Evolutionary conservation across 2,888 invertebrate species (phyloP), one percentile per base, ranked within the genome.

Genomic region (Tanytarsus gracilentus): DNA sequence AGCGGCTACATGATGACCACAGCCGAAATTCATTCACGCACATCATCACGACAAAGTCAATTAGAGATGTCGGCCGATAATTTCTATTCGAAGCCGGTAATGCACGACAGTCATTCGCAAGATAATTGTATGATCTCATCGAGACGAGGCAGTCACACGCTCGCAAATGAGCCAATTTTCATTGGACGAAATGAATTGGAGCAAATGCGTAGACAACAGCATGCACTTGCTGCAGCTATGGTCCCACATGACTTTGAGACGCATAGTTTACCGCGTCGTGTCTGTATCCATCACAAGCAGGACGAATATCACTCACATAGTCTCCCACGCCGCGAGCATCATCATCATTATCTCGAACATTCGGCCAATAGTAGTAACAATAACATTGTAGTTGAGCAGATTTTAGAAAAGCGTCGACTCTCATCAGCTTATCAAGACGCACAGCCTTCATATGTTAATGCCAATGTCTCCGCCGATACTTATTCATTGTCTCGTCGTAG

Each of bases 301-400:
- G 70, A 70, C 16, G 72, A 73, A 51, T 70, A 69, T 63, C 70
- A 68, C 33, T 70, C 72, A 3, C 69, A 72, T 27, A 74, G 74
- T 61, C 64, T 74, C 64, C 74, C 74, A 0, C 66, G 74, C 1
- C 65, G 68, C 0, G 72, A 72, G 3, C 65, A 69, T 1, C 63
- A 69, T 62, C 70, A 72, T 44, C 66, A 66, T 36, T 60, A 60
- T 30, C n/a, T 60, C 39, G 60, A 60, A 14, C 60, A 60, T 18
- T 39, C 50, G 44, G 49, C 30, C 27, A 53, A 52, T 50, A 61
- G 50, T 61, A 11, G 27, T 33, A 40, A 56, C 14, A 55, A n/a
- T n/a, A n/a, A n/a, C n/a, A n/a, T n/a, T n/a, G n/a, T n/a, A n/a
- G n/a, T 62, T 21, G 55, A 62, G 9, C 51, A 63, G 6, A 25